These are phyloP conservation scores for Pyrochroa serraticornis DNA, from an alignment of 2,888 invertebrate genomes.

Conservation along the genomic window DNA sequence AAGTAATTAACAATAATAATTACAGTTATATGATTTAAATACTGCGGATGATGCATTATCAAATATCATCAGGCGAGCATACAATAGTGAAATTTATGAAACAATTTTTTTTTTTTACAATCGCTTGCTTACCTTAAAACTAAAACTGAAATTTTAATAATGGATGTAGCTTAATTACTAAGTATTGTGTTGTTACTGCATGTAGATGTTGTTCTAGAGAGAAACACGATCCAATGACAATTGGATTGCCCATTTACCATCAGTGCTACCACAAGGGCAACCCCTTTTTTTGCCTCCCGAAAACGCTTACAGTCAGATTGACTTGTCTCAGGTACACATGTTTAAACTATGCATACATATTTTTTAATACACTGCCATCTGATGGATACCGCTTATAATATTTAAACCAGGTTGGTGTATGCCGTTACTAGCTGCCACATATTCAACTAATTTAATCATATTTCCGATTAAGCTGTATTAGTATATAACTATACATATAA, in stretches of 20 bases:
- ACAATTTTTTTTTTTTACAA: no score
- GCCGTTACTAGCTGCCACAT: no score
- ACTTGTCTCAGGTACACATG: slow-evolving; percentile 52
- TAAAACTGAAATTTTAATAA: no score
- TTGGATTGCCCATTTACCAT: slow-evolving; percentile 49
- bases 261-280: slow-evolving; percentile 45
- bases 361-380: background rate
- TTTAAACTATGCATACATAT: background rate
- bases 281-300: slow-evolving; percentile 51
- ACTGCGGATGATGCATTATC: no score
- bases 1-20: background rate
- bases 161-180: slow-evolving; percentile 2
- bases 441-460: no score
- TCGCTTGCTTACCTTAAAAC: no score
- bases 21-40: background rate
- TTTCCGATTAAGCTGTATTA: no score
- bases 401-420: no score
- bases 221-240: slow-evolving; percentile 39
- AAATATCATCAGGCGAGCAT: no score
- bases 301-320: slow-evolving; percentile 36
- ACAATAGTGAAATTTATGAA: no score
- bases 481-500: background rate
- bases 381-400: no score
- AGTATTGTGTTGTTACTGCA: slow-evolving; percentile 26
- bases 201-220: slow-evolving; percentile 37